phyloP scores from a whole-genome alignment of 1,140 invertebrate genomes.

The Homalodisca vitripennis region DNA sequence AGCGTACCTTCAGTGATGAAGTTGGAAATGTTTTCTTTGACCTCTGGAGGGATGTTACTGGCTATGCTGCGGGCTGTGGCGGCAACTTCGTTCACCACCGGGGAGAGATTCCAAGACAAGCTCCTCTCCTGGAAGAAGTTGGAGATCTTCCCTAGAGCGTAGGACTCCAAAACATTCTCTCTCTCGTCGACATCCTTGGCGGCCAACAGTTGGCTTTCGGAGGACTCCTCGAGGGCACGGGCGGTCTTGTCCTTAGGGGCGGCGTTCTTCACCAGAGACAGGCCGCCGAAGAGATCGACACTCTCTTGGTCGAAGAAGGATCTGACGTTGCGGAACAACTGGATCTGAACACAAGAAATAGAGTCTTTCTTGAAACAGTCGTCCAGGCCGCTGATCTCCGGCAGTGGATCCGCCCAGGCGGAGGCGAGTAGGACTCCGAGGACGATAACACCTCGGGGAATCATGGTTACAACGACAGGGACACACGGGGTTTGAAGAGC shows the following conservation, averaged over 20 bases:
- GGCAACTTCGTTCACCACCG: slow-evolving; percentile 50
- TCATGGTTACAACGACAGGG: neutral
- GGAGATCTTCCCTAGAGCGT: slow-evolving; percentile 54
- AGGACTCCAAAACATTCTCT: slow-evolving; percentile 59
- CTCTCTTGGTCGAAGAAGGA: slow-evolving; percentile 61
- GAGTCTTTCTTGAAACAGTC: slow-evolving; percentile 63
- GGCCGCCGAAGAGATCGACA: slow-evolving; percentile 56
- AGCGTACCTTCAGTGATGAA: slow-evolving; percentile 59
- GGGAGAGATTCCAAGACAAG: slow-evolving; percentile 54
- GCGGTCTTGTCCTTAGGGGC: slow-evolving; percentile 18
- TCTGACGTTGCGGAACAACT: slow-evolving; percentile 58
- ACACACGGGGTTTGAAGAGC: slow-evolving; percentile 1
- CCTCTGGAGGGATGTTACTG: slow-evolving; percentile 50
- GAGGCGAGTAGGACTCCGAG: slow-evolving; percentile 37
- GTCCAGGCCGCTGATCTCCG: slow-evolving; percentile 42
- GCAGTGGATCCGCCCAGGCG: slow-evolving; percentile 39
- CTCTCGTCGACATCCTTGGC: slow-evolving; percentile 54
- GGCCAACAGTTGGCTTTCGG: slow-evolving; percentile 52
- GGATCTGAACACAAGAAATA: slow-evolving; percentile 63
- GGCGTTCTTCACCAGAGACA: slow-evolving; percentile 55
- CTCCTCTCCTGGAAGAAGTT: slow-evolving; percentile 60
- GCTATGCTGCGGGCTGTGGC: slow-evolving; percentile 54
- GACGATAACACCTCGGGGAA: slow-evolving; percentile 13
- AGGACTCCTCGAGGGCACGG: slow-evolving; percentile 45
- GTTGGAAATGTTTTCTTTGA: slow-evolving; percentile 55